phyloP scores from a whole-genome alignment of 2,888 invertebrate species.

The Teinopalpus imperialis region DNA sequence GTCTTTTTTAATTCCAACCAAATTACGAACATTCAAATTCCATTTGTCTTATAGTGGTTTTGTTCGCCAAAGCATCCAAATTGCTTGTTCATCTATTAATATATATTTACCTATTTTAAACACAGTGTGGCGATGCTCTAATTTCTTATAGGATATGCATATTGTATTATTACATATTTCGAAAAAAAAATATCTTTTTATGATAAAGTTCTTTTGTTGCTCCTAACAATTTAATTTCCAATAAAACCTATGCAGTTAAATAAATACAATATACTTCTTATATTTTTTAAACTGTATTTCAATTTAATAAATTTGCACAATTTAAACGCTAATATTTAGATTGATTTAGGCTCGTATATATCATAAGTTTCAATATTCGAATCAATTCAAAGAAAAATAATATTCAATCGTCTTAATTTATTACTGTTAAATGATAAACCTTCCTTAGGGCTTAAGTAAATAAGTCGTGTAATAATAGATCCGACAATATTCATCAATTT shows the following conservation, averaged over 20 bases:
- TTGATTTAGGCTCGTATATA: constrained; percentile 3
- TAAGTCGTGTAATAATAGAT: constrained; percentile 29
- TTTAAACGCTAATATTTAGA: not conserved
- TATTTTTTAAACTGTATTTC: not conserved
- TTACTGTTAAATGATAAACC: constrained; percentile 37
- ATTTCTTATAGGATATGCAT: constrained; percentile 2
- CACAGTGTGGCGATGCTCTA: not conserved
- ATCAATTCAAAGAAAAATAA: constrained; percentile 28
- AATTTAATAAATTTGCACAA: not conserved
- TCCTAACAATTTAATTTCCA: too few species aligned
- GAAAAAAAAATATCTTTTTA: too few species aligned
- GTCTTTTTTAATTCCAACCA: constrained; percentile 30
- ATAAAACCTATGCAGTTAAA: too few species aligned
- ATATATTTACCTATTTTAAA: constrained; percentile 1
- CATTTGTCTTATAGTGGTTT: constrained; percentile 31
- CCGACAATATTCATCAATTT: constrained; percentile 44
- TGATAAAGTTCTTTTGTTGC: too few species aligned
- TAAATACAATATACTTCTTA: not conserved
- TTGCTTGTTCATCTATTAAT: constrained; percentile 24
- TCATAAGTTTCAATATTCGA: constrained; percentile 9
- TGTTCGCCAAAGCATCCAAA: constrained; percentile 36
- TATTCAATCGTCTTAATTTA: constrained; percentile 44
- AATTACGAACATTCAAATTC: constrained; percentile 33
- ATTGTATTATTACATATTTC: too few species aligned
- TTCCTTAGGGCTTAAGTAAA: constrained; percentile 33